phyloP scores from a whole-genome alignment of 2,888 invertebrate genomes.

The Dynastes tityus region DNA sequence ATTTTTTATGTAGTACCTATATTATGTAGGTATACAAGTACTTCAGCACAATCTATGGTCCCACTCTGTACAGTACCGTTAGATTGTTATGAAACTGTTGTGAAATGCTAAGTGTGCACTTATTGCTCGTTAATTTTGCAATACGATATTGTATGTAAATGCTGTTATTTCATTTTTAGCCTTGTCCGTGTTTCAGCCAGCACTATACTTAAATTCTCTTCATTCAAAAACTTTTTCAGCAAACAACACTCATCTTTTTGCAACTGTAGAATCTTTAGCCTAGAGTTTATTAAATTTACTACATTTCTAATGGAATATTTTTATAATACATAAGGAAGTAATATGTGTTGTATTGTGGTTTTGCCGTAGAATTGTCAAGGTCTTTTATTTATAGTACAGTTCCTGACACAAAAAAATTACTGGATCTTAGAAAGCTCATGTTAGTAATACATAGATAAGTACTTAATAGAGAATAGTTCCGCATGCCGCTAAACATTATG shows the following conservation, averaged over 20 bases:
- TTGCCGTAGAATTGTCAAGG: not conserved
- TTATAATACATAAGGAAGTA: not conserved
- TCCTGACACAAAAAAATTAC: not conserved
- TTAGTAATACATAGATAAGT: no score
- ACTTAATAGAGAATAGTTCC: no score
- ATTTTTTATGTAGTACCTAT: no score
- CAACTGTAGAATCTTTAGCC: not conserved
- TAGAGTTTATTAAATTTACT: not conserved
- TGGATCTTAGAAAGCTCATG: not conserved
- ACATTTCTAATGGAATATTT: not conserved
- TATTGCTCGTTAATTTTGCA: no score
- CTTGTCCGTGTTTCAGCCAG: not conserved
- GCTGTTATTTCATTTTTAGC: not conserved
- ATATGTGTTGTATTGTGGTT: not conserved
- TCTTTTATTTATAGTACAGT: conserved; percentile 1
- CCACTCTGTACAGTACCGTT: no score
- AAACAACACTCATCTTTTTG: not conserved
- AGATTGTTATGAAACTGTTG: no score
- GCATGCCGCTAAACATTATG: no score
- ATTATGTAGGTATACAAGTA: no score
- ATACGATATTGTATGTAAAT: no score
- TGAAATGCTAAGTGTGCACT: no score
- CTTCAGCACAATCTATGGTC: no score
- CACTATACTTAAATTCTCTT: not conserved
- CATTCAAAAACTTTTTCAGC: not conserved